Base-by-base conservation (phyloP, 2,797 vertebrate genomes). In the Phrynocephalus guinanensis region DNA sequence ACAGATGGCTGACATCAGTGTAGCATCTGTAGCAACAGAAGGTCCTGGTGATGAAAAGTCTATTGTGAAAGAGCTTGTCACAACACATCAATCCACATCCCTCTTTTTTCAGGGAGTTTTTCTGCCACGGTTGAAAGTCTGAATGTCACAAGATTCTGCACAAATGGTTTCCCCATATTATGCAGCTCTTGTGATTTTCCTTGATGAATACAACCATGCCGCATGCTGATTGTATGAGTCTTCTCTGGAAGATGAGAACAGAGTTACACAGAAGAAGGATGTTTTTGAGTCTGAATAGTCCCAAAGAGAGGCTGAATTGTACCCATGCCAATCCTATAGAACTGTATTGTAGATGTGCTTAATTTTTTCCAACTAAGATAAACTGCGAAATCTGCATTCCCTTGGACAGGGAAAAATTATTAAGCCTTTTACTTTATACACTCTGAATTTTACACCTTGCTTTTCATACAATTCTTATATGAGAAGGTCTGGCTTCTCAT, bases 41-140 rank as follows among this genome's bases (percentile, higher is more conserved):
- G 60, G 60, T 56, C 63, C 28, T 67, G 24, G 72, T 76, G 60
- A 77, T 85, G 84, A 85, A 85, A 85, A 63, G 72, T 66, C 56
- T 56, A 66, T 56, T 73, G 24, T 66, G 38, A 84, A 84, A 75
- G 70, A 85, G 38, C 28, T 67, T 85, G 84, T 85, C 84, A 78
- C 73, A 85, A 68, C 73, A 68, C 30, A 85, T 77, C 72, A 63
- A 63, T 84, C 83, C 33, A n/a, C 71, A 76, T 63, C 72, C 24
- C 30, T 63, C 83, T 84, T 75, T 75, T 63, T 63, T 20, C 24
- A n/a, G 24, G 66, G 28, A 83, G 68, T 5, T 72, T 50, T 52
- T 3, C 76, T 50, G 44, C 28, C 63, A 78, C 68, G 38, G 28
- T 50, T 68, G 44, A 66, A 85, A 50, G 68, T 78, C 20, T 68